phyloP scores from a whole-genome alignment of 2,888 invertebrate species.

The Melieria picta region DNA sequence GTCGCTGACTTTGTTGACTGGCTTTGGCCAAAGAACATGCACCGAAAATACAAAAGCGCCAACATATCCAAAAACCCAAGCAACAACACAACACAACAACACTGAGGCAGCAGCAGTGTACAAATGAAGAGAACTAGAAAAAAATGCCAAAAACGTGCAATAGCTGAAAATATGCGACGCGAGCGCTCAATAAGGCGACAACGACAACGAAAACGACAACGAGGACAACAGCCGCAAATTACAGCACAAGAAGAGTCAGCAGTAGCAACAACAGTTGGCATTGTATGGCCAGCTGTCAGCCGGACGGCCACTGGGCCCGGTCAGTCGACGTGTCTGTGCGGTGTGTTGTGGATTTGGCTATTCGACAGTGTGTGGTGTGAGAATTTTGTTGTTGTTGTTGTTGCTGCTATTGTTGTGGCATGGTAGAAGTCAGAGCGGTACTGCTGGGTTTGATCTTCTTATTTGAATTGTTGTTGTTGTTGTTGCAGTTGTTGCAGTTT shows the following conservation, averaged over 20 bases:
- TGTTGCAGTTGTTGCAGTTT: no score
- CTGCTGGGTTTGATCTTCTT: no score
- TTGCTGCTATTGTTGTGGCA: neutral
- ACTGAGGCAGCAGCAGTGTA: neutral
- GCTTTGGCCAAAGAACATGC: slow-evolving; percentile 18
- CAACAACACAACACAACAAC: neutral
- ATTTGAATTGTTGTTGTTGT: no score
- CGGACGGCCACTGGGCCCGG: neutral
- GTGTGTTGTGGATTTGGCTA: neutral
- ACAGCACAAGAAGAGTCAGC: no score
- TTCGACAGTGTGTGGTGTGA: no score
- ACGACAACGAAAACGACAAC: slow-evolving; percentile 3
- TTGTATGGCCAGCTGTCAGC: neutral
- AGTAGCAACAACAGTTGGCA: no score
- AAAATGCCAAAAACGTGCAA: slow-evolving; percentile 45
- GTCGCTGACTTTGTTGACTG: neutral
- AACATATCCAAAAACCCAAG: neutral
- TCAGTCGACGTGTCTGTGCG: neutral
- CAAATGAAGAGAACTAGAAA: neutral
- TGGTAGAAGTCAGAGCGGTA: no score
- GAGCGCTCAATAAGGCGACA: slow-evolving; percentile 9
- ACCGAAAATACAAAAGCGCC: neutral
- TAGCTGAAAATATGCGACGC: slow-evolving; percentile 44
- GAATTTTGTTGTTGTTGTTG: slow-evolving; percentile 7
- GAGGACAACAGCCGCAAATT: neutral